Base-by-base conservation (phyloP, 2,797 vertebrate genomes). In the Ciconia nigra region DNA sequence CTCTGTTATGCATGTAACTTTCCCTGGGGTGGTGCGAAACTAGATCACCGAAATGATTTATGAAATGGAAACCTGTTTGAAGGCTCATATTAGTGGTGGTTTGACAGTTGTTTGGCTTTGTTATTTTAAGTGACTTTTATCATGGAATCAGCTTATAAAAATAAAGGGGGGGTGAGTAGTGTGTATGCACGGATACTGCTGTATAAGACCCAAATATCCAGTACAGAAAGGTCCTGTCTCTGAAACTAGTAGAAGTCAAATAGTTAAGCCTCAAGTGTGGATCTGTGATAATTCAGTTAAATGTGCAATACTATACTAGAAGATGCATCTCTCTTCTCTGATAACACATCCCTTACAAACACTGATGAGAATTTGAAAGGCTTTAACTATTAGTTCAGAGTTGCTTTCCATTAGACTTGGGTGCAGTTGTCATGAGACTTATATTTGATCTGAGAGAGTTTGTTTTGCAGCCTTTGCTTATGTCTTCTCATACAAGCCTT, bases 21-120 rank as follows among this genome's bases (percentile, higher is more conserved):
- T 55, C 85, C 93, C 94, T 88, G 70, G 44, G 93, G 94, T 95
- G 83, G 46, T 91, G 39, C 5, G 39, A 92, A 96, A 90, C 73
- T 79, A 35, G 91, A 91, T 95, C 65, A 88, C 71, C 1, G 0
- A 82, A 91, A 37, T 82, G 54, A 93, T 95, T 93, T 94, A 94
- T 96, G 73, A 89, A 93, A 89, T 90, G 77, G 85, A 93, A 94
- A 73, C n/a, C 39, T 87, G 70, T 94, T 95, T 66, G 83, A 79
- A 93, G 79, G 46, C 47, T 90, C 29, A 0, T 49, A 47, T 84
- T 91, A 95, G 91, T 59, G 62, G 58, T 91, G 59, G 62, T 83
- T 91, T 93, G 89, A 93, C 83, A 89, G 71, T 88, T 95, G 93
- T 82, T 94, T 83, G 77, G n/a, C 85, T 83, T 93, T 93, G 80